phyloP scores from a whole-genome alignment of 2,888 invertebrate genomes.

The Metopia argyrocephala region DNA sequence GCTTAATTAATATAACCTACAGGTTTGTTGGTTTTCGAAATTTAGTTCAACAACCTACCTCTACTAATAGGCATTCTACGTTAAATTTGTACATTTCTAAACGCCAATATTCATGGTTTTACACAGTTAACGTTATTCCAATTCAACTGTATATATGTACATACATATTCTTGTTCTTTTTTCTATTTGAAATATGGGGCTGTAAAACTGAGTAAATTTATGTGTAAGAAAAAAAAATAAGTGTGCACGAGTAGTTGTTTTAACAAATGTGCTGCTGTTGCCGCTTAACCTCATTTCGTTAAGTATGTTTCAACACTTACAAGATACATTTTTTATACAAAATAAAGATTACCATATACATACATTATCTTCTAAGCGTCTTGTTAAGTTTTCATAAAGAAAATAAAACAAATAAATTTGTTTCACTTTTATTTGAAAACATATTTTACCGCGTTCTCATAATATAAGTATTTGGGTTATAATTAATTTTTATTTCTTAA shows the following conservation, averaged over 20 bases:
- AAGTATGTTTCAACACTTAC: conserved; percentile 27
- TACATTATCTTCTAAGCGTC: conserved; percentile 23
- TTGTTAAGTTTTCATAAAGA: neutral
- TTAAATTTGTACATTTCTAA: no score
- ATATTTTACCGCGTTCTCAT: no score
- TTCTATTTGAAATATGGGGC: neutral
- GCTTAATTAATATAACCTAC: no score
- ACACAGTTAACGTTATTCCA: neutral
- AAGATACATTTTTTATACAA: neutral
- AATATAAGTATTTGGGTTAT: conserved; percentile 7
- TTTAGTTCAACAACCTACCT: no score
- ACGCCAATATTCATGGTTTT: no score
- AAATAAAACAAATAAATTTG: neutral
- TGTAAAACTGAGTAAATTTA: no score
- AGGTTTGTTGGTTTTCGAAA: no score
- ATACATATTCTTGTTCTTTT: neutral
- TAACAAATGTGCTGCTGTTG: no score
- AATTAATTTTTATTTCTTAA: neutral
- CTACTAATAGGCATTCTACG: no score
- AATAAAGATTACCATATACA: neutral
- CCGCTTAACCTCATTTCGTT: conserved; percentile 19
- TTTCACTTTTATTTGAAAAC: neutral
- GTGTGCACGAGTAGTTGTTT: neutral
- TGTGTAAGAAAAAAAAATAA: neutral
- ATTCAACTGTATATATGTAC: neutral